phyloP scores from a whole-genome alignment of 2,113 vertebrate species.

The Tauraco erythrolophus region DNA sequence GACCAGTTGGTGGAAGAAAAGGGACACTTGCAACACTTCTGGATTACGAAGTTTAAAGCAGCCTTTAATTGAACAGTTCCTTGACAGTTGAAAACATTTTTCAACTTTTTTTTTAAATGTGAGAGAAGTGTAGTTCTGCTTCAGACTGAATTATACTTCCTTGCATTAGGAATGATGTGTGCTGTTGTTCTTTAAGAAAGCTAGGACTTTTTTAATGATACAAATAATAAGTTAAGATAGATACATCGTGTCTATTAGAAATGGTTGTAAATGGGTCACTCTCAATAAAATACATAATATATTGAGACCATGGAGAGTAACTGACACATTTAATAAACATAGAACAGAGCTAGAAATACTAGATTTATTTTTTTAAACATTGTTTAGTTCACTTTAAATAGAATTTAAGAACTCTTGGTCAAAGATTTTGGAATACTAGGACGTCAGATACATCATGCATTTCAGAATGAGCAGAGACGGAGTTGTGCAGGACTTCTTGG shows the following conservation, averaged over 20 bases:
- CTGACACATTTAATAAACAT: neutral
- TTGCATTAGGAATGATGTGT: neutral
- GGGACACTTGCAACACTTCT: neutral
- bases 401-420: neutral
- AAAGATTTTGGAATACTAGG: neutral
- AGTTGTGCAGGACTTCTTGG: neutral
- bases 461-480: neutral
- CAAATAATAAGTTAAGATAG: neutral
- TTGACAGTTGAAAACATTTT: constrained; percentile 14
- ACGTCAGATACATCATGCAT: neutral
- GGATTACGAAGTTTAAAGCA: neutral
- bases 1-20: neutral
- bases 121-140: neutral
- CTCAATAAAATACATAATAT: neutral
- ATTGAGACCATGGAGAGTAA: neutral
- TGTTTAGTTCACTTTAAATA: neutral
- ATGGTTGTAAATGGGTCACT: neutral
- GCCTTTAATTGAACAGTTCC: neutral
- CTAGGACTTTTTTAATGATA: neutral
- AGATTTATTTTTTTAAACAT: neutral
- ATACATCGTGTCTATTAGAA: neutral
- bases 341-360: neutral
- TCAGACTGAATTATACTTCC: neutral
- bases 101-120: neutral
- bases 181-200: neutral